Conservation (phyloP, 2,888 invertebrate genomes). For the Monopis laevigella region DNA sequence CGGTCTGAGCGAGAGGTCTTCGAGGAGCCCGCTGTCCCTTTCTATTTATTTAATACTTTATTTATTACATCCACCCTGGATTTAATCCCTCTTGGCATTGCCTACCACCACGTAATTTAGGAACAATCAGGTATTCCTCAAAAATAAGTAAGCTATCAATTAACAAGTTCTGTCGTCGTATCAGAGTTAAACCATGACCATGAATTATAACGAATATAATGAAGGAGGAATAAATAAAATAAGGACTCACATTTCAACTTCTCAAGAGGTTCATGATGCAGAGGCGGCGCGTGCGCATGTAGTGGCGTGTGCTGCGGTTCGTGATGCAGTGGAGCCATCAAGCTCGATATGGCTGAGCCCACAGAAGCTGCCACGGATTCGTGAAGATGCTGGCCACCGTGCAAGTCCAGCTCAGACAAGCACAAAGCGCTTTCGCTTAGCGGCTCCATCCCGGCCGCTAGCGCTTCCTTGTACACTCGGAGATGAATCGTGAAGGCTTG, state of each 20-base stretch:
- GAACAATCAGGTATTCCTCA: no score
- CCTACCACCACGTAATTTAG: no score
- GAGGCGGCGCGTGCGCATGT: constrained; percentile 67
- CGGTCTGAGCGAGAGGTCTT: no score
- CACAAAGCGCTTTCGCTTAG: constrained; percentile 76
- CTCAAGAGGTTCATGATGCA: constrained; percentile 78
- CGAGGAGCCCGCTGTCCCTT: no score
- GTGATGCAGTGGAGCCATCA: constrained; percentile 65
- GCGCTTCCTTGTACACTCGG: constrained; percentile 67
- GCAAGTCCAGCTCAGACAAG: constrained; percentile 74
- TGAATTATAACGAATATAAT: no score
- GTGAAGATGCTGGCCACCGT: constrained; percentile 54
- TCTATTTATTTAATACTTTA: no score
- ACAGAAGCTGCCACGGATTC: constrained; percentile 62
- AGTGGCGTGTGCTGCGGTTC: constrained; percentile 67
- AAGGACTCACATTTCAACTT: constrained; percentile 78
- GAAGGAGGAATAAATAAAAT: no score
- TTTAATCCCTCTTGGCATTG: no score
- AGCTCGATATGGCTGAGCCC: constrained; percentile 64
- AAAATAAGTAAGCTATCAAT: no score
- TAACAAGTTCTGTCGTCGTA: no score
- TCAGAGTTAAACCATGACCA: no score
- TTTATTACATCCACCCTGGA: no score
- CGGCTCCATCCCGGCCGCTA: constrained; percentile 75
- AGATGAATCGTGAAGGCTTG: constrained; percentile 61